phyloP scores from a whole-genome alignment of 2,113 vertebrate genomes.

The Albula goreensis region DNA sequence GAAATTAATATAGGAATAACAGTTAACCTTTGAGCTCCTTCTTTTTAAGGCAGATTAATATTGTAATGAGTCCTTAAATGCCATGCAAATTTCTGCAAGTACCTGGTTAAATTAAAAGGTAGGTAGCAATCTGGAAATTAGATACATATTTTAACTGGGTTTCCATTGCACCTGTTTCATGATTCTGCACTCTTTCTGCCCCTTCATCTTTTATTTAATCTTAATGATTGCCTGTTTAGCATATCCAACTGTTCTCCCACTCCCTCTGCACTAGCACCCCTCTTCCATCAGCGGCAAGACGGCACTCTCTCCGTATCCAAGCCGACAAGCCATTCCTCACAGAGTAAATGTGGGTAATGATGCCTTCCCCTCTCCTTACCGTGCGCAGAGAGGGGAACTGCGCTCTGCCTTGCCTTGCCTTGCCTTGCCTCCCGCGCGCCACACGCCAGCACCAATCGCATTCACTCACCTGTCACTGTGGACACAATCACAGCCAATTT shows the following conservation, averaged over 20 bases:
- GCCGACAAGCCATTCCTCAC: slow-evolving; percentile 38
- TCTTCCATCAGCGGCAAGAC: slow-evolving; percentile 24
- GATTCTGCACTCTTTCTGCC: slow-evolving; percentile 17
- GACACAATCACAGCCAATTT: not conserved
- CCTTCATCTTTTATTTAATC: slow-evolving; percentile 45
- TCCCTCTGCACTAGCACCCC: slow-evolving; percentile 17
- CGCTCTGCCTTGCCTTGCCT: not conserved
- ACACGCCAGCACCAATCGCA: not conserved
- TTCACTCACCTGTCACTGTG: not conserved
- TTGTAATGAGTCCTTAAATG: slow-evolving; percentile 55
- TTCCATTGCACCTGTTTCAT: slow-evolving; percentile 38
- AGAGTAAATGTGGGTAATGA: slow-evolving; percentile 15
- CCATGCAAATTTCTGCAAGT: slow-evolving; percentile 50
- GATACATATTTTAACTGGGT: slow-evolving; percentile 49
- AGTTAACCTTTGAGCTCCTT: slow-evolving; percentile 54
- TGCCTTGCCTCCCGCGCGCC: no score
- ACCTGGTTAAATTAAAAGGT: slow-evolving; percentile 54
- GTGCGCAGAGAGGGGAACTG: not conserved
- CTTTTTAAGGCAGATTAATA: slow-evolving; percentile 51
- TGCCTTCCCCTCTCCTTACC: not conserved
- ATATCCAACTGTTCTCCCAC: slow-evolving; percentile 27
- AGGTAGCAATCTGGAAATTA: slow-evolving; percentile 47
- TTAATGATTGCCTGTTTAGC: slow-evolving; percentile 48
- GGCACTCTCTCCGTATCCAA: slow-evolving; percentile 31
- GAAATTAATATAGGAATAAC: slow-evolving; percentile 50